phyloP scores from a whole-genome alignment of 2,113 vertebrate species.

The Bombycilla garrulus region DNA sequence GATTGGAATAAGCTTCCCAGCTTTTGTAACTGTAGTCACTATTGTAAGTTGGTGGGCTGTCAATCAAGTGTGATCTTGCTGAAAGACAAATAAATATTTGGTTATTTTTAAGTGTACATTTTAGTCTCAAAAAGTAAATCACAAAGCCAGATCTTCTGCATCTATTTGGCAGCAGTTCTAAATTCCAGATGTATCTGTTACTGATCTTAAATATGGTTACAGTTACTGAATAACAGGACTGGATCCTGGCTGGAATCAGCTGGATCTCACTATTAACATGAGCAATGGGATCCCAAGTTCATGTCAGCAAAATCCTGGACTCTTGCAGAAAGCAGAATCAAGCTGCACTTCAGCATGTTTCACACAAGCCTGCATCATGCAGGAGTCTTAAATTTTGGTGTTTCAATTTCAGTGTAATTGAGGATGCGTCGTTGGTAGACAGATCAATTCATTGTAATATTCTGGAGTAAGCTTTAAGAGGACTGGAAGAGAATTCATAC shows the following conservation, averaged over 20 bases:
- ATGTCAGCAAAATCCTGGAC: neutral
- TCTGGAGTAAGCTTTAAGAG: neutral
- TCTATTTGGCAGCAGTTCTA: neutral
- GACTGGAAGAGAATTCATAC: constrained; percentile 40
- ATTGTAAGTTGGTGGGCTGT: constrained; percentile 94
- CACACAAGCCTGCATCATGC: neutral
- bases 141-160: neutral
- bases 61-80: constrained; percentile 92
- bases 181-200: neutral
- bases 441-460: neutral
- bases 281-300: neutral
- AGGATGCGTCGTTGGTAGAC: neutral
- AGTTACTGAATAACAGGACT: neutral
- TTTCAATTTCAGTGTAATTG: neutral
- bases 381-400: neutral
- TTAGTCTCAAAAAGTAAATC: neutral
- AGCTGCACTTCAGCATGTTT: neutral
- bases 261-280: neutral
- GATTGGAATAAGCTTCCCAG: constrained; percentile 95
- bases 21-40: constrained; percentile 87
- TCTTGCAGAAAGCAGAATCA: neutral
- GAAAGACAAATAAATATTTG: neutral
- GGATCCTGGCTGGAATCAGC: neutral
- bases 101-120: neutral
- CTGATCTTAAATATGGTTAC: neutral